Evolutionary conservation across 2,797 vertebrate species (phyloP).

Genomic region (Poecilia velifera): DNA sequence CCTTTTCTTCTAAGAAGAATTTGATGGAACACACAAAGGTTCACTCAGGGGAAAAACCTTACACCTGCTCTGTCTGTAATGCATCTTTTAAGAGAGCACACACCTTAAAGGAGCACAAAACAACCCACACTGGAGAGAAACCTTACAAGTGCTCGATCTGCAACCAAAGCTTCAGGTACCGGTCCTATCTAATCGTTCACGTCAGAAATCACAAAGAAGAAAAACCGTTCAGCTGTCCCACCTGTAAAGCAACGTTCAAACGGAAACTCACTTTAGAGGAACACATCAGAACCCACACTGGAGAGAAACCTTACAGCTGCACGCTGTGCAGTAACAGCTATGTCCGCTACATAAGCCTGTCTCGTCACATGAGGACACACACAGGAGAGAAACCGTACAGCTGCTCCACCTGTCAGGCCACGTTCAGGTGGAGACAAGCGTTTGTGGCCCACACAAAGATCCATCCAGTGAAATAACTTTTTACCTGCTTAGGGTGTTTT

Average conservation of each 20-base stretch:
- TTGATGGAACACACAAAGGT: neutral
- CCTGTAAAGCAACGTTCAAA: neutral
- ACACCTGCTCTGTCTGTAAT: neutral
- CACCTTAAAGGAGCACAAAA: slow-evolving; percentile 9
- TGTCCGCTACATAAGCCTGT: neutral
- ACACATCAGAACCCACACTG: slow-evolving; percentile 7
- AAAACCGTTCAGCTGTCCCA: neutral
- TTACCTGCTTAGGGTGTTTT: neutral
- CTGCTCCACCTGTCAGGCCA: neutral
- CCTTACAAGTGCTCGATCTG: neutral
- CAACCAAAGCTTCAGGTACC: neutral
- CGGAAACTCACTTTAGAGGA: slow-evolving; percentile 1
- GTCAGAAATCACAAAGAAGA: neutral
- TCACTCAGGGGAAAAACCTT: slow-evolving; percentile 1
- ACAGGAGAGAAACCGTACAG: neutral
- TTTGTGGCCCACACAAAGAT: neutral
- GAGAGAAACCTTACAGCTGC: slow-evolving; percentile 11
- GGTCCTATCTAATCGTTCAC: neutral
- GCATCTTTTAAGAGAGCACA: slow-evolving; percentile 4
- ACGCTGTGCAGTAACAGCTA: neutral
- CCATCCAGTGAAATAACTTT: neutral
- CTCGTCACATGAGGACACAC: slow-evolving; percentile 2
- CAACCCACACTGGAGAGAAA: slow-evolving; percentile 10
- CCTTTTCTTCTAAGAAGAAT: neutral
- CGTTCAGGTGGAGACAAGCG: neutral